Evolutionary conservation across 2,888 invertebrate genomes (phyloP), one percentile per base, ranked within the genome.

Genomic region (Eucriotettix oculatus): DNA sequence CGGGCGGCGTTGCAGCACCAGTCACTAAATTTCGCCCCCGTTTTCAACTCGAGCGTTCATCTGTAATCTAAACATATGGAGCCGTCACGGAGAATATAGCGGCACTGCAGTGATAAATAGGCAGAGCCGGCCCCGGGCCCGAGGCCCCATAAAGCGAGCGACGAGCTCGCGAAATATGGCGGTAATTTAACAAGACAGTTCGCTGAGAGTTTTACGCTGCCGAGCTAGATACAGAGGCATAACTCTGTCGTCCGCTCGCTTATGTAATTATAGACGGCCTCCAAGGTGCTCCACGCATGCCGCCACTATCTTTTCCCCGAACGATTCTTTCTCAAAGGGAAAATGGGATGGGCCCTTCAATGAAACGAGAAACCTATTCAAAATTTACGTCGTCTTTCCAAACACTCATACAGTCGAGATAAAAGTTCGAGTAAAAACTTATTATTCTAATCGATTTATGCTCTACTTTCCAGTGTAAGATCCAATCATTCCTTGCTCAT

Each of bases 11-110:
- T 62, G 57, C 61, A 48, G 44, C 41, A 44, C n/a, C 59, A 55
- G 44, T 69, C 70, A 68, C 69, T 69, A 69, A 69, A 69, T 69
- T 67, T 68, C 68, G 68, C 67, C 64, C 64, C 64, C 63, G 59
- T 65, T 67, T 62, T 63, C 64, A 62, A 52, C 57, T 57, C 58
- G 59, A 52, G 60, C 59, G 61, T 63, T 63, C 64, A 62, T 62
- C 62, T 62, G 62, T 64, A 64, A 62, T 64, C 64, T 60, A 59
- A 64, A 64, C 64, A 64, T 62, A 62, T 61, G 64, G 61, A 64
- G 61, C 62, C 64, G 62, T 61, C 64, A 62, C 58, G 59, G 59
- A 52, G 60, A 62, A 61, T 64, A 61, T 62, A 62, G 60, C 61
- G 61, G 29, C 58, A n/a, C 48, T 9, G 48, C 14, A 14, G 61